Evolutionary conservation across 1,140 invertebrate genomes (phyloP).

Genomic region (Eciton burchellii): DNA sequence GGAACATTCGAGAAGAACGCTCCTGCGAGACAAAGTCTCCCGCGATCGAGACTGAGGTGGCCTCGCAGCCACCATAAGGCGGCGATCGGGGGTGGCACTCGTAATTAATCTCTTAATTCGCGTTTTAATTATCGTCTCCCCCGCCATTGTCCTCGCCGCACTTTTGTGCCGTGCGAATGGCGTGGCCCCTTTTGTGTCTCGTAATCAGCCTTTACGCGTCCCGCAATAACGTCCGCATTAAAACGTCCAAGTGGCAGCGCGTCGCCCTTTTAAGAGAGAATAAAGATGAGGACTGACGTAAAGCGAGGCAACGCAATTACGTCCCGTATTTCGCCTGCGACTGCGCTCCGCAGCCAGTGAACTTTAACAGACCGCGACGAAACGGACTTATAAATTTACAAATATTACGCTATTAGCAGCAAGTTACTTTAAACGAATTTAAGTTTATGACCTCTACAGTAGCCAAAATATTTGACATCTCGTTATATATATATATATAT

Average conservation of each 20-base stretch:
- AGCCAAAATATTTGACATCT: too few relatives aligned
- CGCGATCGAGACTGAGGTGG: conserved; percentile 27
- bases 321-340: too few relatives aligned
- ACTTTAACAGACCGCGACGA: not conserved
- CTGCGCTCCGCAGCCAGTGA: not conserved
- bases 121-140: conserved; percentile 79
- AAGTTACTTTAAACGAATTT: not conserved
- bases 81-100: conserved; percentile 71
- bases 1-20: conserved; percentile 12
- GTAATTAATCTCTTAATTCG: conserved; percentile 83
- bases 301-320: not conserved
- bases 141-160: conserved; percentile 77
- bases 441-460: not conserved
- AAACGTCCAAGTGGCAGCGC: conserved; percentile 71
- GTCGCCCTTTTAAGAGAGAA: conserved; percentile 11
- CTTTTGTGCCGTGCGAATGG: conserved; percentile 72
- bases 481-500: too few relatives aligned
- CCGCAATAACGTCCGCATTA: conserved; percentile 66
- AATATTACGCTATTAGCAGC: not conserved
- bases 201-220: conserved; percentile 82
- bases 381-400: not conserved
- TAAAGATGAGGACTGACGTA: not conserved
- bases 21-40: conserved; percentile 8
- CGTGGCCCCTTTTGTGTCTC: conserved; percentile 66
- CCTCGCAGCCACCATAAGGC: conserved; percentile 38